Evolutionary conservation across 2,888 invertebrate species (phyloP).

Genomic region (Lagria hirta): DNA sequence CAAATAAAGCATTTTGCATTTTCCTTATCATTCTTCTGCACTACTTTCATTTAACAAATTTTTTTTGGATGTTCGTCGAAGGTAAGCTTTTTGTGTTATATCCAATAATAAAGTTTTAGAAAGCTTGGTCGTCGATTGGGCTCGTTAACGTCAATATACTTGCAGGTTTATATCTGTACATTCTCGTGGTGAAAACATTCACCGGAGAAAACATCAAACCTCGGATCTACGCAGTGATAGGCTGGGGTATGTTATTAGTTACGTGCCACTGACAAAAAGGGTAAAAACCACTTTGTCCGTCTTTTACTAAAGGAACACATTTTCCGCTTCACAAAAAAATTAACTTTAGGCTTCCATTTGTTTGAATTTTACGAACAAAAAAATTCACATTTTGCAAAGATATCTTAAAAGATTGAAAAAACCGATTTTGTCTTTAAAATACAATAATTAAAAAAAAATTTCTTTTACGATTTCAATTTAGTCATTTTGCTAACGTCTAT

Average conservation of each 20-base stretch:
- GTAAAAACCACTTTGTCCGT: slow-evolving; percentile 15
- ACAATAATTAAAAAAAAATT: too few relatives aligned
- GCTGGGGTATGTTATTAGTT: slow-evolving; percentile 73
- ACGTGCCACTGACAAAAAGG: slow-evolving; percentile 11
- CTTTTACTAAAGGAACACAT: too few relatives aligned
- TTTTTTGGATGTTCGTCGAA: slow-evolving; percentile 98
- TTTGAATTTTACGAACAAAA: too few relatives aligned
- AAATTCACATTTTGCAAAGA: too few relatives aligned
- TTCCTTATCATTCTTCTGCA: slow-evolving; percentile 75
- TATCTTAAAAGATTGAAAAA: too few relatives aligned
- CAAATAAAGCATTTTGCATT: slow-evolving; percentile 61
- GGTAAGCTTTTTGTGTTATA: slow-evolving; percentile 63
- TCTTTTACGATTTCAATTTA: too few relatives aligned
- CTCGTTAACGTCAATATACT: slow-evolving; percentile 6
- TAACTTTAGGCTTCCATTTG: too few relatives aligned
- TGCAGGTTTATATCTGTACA: slow-evolving; percentile 76
- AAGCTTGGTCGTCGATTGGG: too few relatives aligned
- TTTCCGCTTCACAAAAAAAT: too few relatives aligned
- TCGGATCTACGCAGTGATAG: slow-evolving; percentile 74
- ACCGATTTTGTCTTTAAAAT: too few relatives aligned
- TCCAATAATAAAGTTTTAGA: slow-evolving; percentile 3
- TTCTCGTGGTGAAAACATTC: slow-evolving; percentile 83
- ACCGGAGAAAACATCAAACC: slow-evolving; percentile 80
- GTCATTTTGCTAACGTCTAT: too few relatives aligned
- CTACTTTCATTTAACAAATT: slow-evolving; percentile 89